Conservation (phyloP, 2,888 invertebrate species). For the Drosophila neonasuta region DNA sequence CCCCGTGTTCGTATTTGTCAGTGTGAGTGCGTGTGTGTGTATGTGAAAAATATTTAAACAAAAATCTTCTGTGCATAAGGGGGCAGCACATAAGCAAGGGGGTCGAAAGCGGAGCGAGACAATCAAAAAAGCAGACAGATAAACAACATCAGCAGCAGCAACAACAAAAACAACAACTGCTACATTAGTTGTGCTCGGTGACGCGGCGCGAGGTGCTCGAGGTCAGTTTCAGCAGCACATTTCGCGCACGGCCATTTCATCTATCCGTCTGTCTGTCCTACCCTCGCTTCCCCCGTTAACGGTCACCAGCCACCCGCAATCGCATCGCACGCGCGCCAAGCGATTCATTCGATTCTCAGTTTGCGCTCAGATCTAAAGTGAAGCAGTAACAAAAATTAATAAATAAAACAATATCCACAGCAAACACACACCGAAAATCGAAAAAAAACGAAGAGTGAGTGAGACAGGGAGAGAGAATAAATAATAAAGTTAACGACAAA, state of each 20-base stretch:
- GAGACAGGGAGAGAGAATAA: not conserved
- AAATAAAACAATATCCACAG: constrained; percentile 39
- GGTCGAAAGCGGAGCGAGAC: constrained; percentile 26
- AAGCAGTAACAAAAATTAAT: constrained; percentile 14
- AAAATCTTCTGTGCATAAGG: constrained; percentile 59
- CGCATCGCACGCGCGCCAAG: constrained; percentile 41
- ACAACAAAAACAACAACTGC: constrained; percentile 11
- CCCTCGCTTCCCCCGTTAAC: not conserved
- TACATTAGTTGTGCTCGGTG: constrained; percentile 46
- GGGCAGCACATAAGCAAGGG: constrained; percentile 25
- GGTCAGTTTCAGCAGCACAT: constrained; percentile 71
- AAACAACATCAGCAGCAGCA: constrained; percentile 56
- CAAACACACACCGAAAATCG: constrained; percentile 26
- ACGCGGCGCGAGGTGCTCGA: constrained; percentile 72
- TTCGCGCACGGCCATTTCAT: constrained; percentile 64
- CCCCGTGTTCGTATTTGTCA: constrained; percentile 12
- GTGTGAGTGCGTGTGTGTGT: too few relatives aligned
- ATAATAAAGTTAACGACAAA: constrained; percentile 39
- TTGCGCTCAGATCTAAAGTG: constrained; percentile 37
- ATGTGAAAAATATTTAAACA: constrained; percentile 63
- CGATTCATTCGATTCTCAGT: constrained; percentile 32
- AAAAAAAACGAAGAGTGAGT: constrained; percentile 5
- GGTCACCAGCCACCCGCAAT: constrained; percentile 57
- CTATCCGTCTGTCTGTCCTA: constrained; percentile 7
- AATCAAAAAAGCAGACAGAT: constrained; percentile 54